Evolutionary conservation across 2,888 invertebrate genomes (phyloP), one percentile per base, ranked within the genome.

Genomic region (Hedychridium roseum): DNA sequence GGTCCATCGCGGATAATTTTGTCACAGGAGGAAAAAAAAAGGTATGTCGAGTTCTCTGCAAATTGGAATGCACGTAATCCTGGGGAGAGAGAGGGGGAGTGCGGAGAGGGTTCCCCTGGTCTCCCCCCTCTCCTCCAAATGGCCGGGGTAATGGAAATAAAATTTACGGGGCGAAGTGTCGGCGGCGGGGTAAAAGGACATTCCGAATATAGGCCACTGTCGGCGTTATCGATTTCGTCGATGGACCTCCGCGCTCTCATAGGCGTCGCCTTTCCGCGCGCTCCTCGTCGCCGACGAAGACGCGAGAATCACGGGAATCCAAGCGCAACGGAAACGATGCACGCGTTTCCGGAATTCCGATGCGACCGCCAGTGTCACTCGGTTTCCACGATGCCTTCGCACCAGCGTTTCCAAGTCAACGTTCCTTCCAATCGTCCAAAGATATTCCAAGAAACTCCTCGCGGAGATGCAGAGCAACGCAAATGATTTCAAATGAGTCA

Each of bases 321-420:
- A n/a, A n/a, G n/a, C n/a, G n/a, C n/a, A n/a, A n/a, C n/a, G n/a
- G n/a, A n/a, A n/a, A n/a, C n/a, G n/a, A n/a, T n/a, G n/a, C n/a
- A 16, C 11, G 9, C 17, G 20, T 2, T 4, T 11, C 2, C 9
- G 1, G 17, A 18, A 15, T 12, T 30, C 63, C 59, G 51, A 56
- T n/a, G n/a, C n/a, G n/a, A n/a, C n/a, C 59, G 61, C 46, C 63
- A 54, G 63, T 61, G 59, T n/a, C 15, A 26, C 34, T 48, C 45
- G 45, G 40, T 26, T 43, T 47, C 16, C 15, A 43, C 57, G 58
- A 43, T 49, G 57, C 58, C 45, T 28, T 16, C 45, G 48, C 55
- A 31, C 47, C n/a, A n/a, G n/a, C n/a, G n/a, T n/a, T n/a, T n/a
- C n/a, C n/a, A n/a, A n/a, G n/a, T n/a, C n/a, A n/a, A n/a, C n/a